These are phyloP conservation scores for Patella ulyssiponensis DNA, from an alignment of 2,888 invertebrate species.

Conservation along the genomic window DNA sequence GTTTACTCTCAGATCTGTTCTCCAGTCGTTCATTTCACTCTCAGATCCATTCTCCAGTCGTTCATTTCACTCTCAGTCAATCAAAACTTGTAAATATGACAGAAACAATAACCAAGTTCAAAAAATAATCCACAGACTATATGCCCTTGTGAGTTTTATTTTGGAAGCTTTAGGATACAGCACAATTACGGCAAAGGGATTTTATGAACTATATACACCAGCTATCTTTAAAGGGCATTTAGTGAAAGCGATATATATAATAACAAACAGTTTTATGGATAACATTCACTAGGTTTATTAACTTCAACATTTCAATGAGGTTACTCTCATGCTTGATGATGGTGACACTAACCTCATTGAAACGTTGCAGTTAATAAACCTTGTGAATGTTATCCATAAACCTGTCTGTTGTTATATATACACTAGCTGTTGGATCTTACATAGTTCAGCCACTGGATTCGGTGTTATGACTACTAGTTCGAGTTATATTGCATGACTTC, in stretches of 20 bases:
- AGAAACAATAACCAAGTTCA: not conserved
- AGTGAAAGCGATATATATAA: no score
- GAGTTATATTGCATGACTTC: no score
- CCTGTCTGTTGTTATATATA: not conserved
- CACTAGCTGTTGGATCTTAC: not conserved
- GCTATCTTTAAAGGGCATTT: not conserved
- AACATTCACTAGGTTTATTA: no score
- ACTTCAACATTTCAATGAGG: no score
- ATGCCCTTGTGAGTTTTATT: slow-evolving; percentile 11
- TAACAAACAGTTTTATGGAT: no score
- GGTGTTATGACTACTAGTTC: no score
- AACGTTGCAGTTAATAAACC: no score
- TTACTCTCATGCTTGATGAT: not conserved
- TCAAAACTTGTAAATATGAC: not conserved
- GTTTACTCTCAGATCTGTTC: not conserved
- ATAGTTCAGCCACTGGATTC: not conserved
- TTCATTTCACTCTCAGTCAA: not conserved
- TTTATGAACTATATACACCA: not conserved
- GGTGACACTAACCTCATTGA: not conserved
- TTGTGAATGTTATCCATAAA: no score
- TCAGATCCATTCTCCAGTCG: not conserved
- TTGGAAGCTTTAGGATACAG: slow-evolving; percentile 10
- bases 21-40: slow-evolving; percentile 8
- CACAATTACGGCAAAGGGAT: not conserved
- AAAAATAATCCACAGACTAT: slow-evolving; percentile 24